These are phyloP conservation scores for Euclidia mi DNA, from an alignment of 2,888 invertebrate genomes.

Conservation along the genomic window DNA sequence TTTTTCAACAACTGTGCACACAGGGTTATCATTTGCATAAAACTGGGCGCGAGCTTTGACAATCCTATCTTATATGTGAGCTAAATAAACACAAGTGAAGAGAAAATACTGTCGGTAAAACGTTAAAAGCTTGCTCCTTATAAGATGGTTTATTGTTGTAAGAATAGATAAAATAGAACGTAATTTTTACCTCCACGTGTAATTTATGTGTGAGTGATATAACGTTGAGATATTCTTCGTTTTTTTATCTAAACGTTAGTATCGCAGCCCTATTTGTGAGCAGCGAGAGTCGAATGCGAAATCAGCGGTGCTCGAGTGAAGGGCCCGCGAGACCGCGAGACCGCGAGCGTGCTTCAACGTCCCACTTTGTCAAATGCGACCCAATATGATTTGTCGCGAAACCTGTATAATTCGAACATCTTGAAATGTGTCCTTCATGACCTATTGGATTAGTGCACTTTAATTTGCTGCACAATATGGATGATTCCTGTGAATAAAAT, in stretches of 20 bases:
- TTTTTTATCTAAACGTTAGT: neutral
- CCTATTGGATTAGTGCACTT: neutral
- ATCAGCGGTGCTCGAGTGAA: slow-evolving; percentile 54
- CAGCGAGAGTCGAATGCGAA: slow-evolving; percentile 56
- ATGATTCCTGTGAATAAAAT: too few relatives aligned
- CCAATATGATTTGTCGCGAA: slow-evolving; percentile 47
- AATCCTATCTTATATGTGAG: too few relatives aligned
- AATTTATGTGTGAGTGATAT: neutral
- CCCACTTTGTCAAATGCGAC: slow-evolving; percentile 50
- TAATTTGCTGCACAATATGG: too few relatives aligned
- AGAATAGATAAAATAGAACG: too few relatives aligned
- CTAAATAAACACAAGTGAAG: too few relatives aligned
- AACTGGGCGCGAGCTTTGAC: neutral
- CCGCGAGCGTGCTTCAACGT: slow-evolving; percentile 45
- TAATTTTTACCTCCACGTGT: too few relatives aligned
- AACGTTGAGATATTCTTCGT: too few relatives aligned
- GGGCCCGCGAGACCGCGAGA: slow-evolving; percentile 45
- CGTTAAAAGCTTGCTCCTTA: too few relatives aligned
- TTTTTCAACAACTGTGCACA: slow-evolving; percentile 37
- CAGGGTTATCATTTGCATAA: slow-evolving; percentile 30
- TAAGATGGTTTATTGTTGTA: too few relatives aligned
- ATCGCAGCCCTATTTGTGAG: slow-evolving; percentile 43
- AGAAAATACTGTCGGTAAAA: too few relatives aligned
- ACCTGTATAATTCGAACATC: slow-evolving; percentile 32
- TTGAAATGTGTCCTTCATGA: slow-evolving; percentile 1